phyloP scores from a whole-genome alignment of 2,888 invertebrate genomes.

The Drosophila mimica region DNA sequence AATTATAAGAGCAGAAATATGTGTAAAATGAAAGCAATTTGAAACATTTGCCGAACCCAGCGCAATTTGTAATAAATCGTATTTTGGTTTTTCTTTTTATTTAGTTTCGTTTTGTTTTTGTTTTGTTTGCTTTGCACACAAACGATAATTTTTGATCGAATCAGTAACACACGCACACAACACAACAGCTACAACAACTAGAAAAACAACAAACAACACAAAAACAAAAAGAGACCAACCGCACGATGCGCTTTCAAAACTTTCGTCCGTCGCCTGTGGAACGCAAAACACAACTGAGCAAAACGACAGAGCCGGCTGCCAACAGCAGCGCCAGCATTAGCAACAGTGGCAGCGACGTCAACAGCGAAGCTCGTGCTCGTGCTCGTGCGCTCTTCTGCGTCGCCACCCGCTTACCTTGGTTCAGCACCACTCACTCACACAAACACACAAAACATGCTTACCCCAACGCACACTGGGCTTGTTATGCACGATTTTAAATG shows the following conservation, averaged over 20 bases:
- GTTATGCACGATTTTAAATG: constrained; percentile 1
- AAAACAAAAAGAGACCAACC: constrained; percentile 50
- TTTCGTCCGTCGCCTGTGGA: constrained; percentile 67
- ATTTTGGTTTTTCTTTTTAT: constrained; percentile 37
- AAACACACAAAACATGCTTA: constrained; percentile 28
- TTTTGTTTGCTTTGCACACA: constrained; percentile 63
- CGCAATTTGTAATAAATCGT: constrained; percentile 40
- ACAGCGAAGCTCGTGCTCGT: constrained; percentile 49
- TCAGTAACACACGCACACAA: constrained; percentile 36
- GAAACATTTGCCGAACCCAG: constrained; percentile 20
- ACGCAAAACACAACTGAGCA: constrained; percentile 61
- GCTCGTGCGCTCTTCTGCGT: constrained; percentile 34
- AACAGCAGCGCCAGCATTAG: constrained; percentile 25
- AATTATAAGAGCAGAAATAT: constrained; percentile 26
- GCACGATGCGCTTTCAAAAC: constrained; percentile 61
- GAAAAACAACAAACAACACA: constrained; percentile 44
- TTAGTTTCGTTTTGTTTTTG: constrained; percentile 21
- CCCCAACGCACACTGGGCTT: constrained; percentile 37
- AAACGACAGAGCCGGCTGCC: constrained; percentile 49
- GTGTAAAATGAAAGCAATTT: constrained; percentile 26
- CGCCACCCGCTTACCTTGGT: constrained; percentile 41
- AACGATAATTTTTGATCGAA: constrained; percentile 64
- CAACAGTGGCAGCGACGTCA: constrained; percentile 22
- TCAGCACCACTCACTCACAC: constrained; percentile 20
- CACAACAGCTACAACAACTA: constrained; percentile 39